These are phyloP conservation scores for Drosophila leontia DNA, from an alignment of 1,140 invertebrate species.

Conservation along the genomic window DNA sequence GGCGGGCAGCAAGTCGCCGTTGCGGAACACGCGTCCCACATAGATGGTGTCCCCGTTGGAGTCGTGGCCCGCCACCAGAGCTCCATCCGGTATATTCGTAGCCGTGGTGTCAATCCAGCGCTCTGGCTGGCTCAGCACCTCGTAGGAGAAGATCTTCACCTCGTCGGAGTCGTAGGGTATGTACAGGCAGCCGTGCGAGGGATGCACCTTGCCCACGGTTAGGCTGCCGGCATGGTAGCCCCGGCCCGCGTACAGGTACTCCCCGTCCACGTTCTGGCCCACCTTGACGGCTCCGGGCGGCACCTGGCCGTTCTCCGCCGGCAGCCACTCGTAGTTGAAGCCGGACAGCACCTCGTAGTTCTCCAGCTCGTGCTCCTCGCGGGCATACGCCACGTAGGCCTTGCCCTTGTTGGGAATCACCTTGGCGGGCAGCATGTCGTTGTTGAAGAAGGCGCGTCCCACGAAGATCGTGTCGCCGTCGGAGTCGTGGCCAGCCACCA, in stretches of 20 bases:
- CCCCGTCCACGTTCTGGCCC: slow-evolving; percentile 87
- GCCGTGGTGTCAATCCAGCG: slow-evolving; percentile 62
- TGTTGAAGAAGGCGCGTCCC: slow-evolving; percentile 89
- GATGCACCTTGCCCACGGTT: slow-evolving; percentile 91
- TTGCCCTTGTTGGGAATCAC: slow-evolving; percentile 87
- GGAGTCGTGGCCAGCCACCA: slow-evolving; percentile 89
- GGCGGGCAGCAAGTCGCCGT: slow-evolving; percentile 84
- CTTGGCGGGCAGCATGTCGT: slow-evolving; percentile 91
- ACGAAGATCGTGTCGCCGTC: slow-evolving; percentile 90
- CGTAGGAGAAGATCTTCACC: slow-evolving; percentile 82
- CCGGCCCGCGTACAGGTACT: slow-evolving; percentile 88
- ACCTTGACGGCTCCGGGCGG: slow-evolving; percentile 86
- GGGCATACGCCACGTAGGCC: slow-evolving; percentile 73
- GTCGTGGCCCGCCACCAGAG: slow-evolving; percentile 85
- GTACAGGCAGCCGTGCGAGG: slow-evolving; percentile 89
- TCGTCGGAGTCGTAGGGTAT: slow-evolving; percentile 90
- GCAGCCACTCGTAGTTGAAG: slow-evolving; percentile 86
- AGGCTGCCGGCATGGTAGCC: slow-evolving; percentile 87
- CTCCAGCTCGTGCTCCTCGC: slow-evolving; percentile 66
- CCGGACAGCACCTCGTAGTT: slow-evolving; percentile 85
- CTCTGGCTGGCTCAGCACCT: slow-evolving; percentile 67
- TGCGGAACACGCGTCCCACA: slow-evolving; percentile 83
- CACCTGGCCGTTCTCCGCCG: slow-evolving; percentile 85
- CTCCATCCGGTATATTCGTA: slow-evolving; percentile 69
- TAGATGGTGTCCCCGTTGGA: slow-evolving; percentile 85